phyloP scores from a whole-genome alignment of 2,888 invertebrate species.

The Meliscaeva auricollis region DNA sequence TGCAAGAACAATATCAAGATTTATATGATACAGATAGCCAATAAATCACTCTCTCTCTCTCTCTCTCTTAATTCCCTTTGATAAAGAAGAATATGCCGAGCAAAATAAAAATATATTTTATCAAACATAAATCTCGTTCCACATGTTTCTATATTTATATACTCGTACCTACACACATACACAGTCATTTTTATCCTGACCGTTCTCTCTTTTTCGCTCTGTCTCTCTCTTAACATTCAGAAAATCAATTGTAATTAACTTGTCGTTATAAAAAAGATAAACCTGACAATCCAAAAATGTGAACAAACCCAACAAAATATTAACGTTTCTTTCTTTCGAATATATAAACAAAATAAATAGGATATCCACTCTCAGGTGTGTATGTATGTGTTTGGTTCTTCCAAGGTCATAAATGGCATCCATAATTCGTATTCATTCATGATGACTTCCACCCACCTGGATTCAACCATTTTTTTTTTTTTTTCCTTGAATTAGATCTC shows the following conservation, averaged over 20 bases:
- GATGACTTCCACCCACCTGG: constrained; percentile 64
- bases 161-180: background rate
- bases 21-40: constrained; percentile 30
- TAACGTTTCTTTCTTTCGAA: constrained; percentile 41
- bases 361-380: background rate
- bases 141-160: background rate
- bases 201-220: background rate
- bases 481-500: constrained; percentile 51
- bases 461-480: constrained; percentile 70
- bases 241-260: constrained; percentile 75
- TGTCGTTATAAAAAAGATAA: constrained; percentile 70
- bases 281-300: constrained; percentile 28
- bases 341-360: background rate
- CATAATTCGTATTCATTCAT: constrained; percentile 74
- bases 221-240: constrained; percentile 23
- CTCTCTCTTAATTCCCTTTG: background rate
- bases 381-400: background rate
- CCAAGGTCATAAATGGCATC: constrained; percentile 63
- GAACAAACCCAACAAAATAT: constrained; percentile 34
- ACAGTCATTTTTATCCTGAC: background rate
- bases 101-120: constrained; percentile 5
- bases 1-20: constrained; percentile 11
- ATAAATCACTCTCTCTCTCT: constrained; percentile 32
- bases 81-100: background rate
- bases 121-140: constrained; percentile 9